Percentiles rank a stretch among this genome's conserved stretches.
Evolutionary conservation across 2,888 invertebrate species (phyloP).

Genomic region (Chydorus sphaericus): DNA sequence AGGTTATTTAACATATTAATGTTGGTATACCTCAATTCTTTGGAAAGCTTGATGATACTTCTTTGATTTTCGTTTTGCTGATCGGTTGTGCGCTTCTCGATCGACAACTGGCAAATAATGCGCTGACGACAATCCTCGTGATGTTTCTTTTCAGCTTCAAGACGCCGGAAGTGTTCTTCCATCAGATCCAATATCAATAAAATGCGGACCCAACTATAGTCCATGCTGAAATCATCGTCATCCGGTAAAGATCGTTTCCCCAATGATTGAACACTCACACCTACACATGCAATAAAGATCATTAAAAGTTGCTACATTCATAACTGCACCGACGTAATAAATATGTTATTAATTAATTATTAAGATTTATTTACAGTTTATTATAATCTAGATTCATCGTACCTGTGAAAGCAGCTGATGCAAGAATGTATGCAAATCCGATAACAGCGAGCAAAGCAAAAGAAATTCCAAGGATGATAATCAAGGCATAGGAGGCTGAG

Average conservation of each 20-base stretch:
- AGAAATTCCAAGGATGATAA: constrained; percentile 16
- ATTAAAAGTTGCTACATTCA: too few relatives aligned
- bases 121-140: constrained; percentile 9
- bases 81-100: background rate
- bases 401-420: constrained; percentile 7
- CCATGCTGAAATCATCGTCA: background rate
- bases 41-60: background rate
- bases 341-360: too few relatives aligned
- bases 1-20: background rate
- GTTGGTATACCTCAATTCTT: constrained; percentile 1
- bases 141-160: background rate
- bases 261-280: background rate
- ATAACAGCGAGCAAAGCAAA: constrained; percentile 8
- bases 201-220: constrained; percentile 1
- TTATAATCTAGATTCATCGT: background rate
- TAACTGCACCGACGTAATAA: background rate
- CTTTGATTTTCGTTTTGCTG: background rate
- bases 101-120: background rate
- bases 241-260: constrained; percentile 8
- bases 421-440: constrained; percentile 8
- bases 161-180: constrained; percentile 13
- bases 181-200: constrained; percentile 5
- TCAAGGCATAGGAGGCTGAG: constrained; percentile 14
- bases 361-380: too few relatives aligned
- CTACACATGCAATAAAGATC: background rate